phyloP scores from a whole-genome alignment of 2,888 invertebrate species.

The Euclidia mi region DNA sequence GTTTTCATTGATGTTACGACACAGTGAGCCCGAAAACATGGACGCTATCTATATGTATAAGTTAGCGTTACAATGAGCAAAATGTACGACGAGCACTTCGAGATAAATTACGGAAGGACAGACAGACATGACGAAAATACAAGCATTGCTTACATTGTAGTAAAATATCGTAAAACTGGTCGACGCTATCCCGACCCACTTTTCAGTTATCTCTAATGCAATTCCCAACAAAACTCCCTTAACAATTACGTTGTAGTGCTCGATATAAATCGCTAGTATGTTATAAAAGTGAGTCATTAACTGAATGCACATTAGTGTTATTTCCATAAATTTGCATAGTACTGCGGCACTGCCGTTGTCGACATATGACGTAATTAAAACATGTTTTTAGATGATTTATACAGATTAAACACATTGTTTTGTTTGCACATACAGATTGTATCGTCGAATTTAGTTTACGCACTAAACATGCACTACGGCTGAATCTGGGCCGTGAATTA shows the following conservation, averaged over 20 bases:
- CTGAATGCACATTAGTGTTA: slow-evolving; percentile 58
- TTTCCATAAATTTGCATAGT: slow-evolving; percentile 75
- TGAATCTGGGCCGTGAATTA: no score
- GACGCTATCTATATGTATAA: no score
- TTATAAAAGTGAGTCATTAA: slow-evolving; percentile 57
- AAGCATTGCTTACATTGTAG: no score
- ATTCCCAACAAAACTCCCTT: slow-evolving; percentile 3
- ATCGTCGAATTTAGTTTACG: slow-evolving; percentile 18
- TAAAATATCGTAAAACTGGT: no score
- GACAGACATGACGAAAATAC: no score
- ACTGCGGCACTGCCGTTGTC: slow-evolving; percentile 47
- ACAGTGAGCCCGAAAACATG: no score
- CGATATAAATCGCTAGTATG: slow-evolving; percentile 36
- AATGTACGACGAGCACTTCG: no score
- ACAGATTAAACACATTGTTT: slow-evolving; percentile 46
- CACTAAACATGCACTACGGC: slow-evolving; percentile 9
- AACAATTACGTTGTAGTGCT: slow-evolving; percentile 33
- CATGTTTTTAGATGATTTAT: slow-evolving; percentile 59
- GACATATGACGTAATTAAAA: slow-evolving; percentile 63
- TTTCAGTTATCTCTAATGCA: background rate
- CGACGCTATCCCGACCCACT: no score
- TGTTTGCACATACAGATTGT: slow-evolving; percentile 39
- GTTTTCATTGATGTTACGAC: no score
- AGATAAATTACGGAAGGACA: no score
- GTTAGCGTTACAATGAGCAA: no score